Base-by-base conservation (phyloP, 2,797 vertebrate genomes). In the Notolepis coatsorum region DNA sequence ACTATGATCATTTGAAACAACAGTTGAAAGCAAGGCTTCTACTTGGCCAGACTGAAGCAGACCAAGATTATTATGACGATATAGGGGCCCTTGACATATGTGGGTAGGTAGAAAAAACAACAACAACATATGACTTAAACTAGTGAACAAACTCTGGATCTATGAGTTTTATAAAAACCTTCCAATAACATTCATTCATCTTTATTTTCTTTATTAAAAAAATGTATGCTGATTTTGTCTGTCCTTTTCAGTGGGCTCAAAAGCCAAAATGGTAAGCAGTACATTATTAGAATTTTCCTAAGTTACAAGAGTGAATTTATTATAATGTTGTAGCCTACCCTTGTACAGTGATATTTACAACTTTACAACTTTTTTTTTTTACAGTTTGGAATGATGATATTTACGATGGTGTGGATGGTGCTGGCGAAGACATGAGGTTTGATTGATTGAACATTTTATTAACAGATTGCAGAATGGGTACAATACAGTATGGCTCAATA, bases 11-110 rank as follows among this genome's bases (percentile, higher is more conserved):
- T n/a, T 72, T 92, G 43, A 91, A 55, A 28, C 0, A 88, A 18
- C 77, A 63, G 47, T 2, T 0, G 10, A 12, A 9, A 23, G 8
- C 5, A 2, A 37, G 68, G 1, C 37, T 79, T 1, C 1, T 42
- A 9, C 54, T n/a, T 24, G 7, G 10, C 31, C 30, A 47, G 1
- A 0, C 17, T 27, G 84, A 84, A 7, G 68, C 30, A 31, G 88
- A 91, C 24, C 84, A 88, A 47, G 91, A 92, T 18, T 59, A 86
- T 0, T 94, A 94, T 1, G 91, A 95, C 42, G 91, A 95, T 13
- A 77, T 93, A 7, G 90, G 79, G 15, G 81, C 85, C 1, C 87
- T 85, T 15, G 54, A 63, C 0, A 24, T 41, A 30, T 66, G 39
- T 31, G 47, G 65, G 72, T 63, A 38, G 6, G 24, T 37, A n/a